Conservation (phyloP, 2,888 invertebrate species). For the Boloria euphrosyne region DNA sequence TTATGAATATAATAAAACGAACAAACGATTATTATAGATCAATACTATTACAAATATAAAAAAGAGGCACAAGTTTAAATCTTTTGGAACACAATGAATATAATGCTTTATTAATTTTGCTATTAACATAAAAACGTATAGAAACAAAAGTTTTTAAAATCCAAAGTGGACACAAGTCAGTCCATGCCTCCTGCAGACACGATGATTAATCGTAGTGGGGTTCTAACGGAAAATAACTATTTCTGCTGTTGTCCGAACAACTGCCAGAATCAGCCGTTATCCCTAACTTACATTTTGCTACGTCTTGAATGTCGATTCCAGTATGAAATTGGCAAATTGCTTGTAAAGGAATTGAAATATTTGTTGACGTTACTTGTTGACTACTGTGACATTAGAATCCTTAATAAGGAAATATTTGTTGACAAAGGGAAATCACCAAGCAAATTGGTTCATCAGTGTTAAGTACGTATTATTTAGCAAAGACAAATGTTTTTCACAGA, state of each 20-base stretch:
- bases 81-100: no score
- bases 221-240: slow-evolving; percentile 67
- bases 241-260: slow-evolving; percentile 74
- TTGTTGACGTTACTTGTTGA: background rate
- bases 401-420: background rate
- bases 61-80: no score
- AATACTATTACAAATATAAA: no score
- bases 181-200: slow-evolving; percentile 64
- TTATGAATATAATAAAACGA: no score
- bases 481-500: no score
- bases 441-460: no score
- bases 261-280: slow-evolving; percentile 61
- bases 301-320: slow-evolving; percentile 23
- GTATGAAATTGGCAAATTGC: slow-evolving; percentile 18
- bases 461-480: no score
- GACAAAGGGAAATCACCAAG: background rate
- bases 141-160: slow-evolving; percentile 1
- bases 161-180: slow-evolving; percentile 55
- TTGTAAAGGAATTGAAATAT: slow-evolving; percentile 3
- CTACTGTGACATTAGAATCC: no score
- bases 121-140: background rate
- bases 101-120: no score
- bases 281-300: slow-evolving; percentile 19
- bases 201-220: slow-evolving; percentile 72
- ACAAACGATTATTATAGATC: no score